These are phyloP conservation scores for Cyprinus carpio DNA, from an alignment of 2,113 vertebrate genomes.

Conservation along the genomic window DNA sequence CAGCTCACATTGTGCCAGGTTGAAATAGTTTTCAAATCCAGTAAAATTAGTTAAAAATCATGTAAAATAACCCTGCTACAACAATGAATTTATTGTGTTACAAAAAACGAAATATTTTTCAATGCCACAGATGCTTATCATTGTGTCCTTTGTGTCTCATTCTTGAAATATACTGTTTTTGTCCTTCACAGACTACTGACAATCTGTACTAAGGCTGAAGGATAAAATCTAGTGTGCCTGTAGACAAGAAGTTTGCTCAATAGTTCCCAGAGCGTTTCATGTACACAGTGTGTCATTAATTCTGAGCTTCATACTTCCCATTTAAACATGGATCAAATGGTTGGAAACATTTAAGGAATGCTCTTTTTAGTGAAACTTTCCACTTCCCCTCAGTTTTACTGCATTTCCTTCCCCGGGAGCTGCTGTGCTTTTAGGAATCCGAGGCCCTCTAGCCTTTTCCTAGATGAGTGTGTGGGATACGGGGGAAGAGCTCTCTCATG, in stretches of 20 bases:
- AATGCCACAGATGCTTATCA: neutral
- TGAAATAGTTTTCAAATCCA: neutral
- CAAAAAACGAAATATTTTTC: neutral
- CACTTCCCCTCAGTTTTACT: slow-evolving; percentile 42
- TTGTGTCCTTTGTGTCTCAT: neutral
- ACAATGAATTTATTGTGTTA: neutral
- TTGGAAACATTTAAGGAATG: slow-evolving; percentile 62
- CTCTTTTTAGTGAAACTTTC: slow-evolving; percentile 41
- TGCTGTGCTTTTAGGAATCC: slow-evolving; percentile 37
- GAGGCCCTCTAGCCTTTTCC: neutral
- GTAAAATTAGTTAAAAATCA: neutral
- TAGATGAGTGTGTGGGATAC: slow-evolving; percentile 13
- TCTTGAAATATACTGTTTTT: neutral
- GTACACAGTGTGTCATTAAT: neutral
- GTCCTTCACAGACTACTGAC: neutral
- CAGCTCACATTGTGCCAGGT: neutral
- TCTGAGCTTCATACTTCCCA: neutral
- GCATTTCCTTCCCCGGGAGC: slow-evolving; percentile 18
- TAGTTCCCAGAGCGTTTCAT: neutral
- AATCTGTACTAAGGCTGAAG: neutral
- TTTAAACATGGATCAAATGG: slow-evolving; percentile 47
- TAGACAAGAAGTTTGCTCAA: neutral
- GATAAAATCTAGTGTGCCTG: neutral
- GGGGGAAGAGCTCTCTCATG: slow-evolving; percentile 54
- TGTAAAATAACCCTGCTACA: neutral